phyloP scores from a whole-genome alignment of 2,797 vertebrate species.

The Glossophaga mutica region DNA sequence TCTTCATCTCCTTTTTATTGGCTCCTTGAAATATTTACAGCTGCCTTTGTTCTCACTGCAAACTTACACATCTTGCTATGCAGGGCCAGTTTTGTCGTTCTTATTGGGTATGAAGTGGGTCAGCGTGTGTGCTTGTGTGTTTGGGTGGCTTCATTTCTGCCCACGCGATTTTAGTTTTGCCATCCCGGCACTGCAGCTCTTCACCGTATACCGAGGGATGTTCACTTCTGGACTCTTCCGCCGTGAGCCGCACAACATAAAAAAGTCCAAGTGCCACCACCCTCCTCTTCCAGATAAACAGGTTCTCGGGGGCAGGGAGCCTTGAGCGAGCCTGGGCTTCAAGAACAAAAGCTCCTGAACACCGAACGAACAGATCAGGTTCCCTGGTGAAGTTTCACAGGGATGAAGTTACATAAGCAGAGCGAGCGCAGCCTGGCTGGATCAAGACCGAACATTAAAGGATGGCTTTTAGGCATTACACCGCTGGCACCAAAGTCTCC shows the following conservation, averaged over 20 bases:
- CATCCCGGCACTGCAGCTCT: conserved; percentile 22
- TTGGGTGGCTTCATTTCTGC: conserved; percentile 65
- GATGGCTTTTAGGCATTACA: neutral
- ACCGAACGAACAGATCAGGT: conserved; percentile 52
- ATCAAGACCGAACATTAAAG: neutral
- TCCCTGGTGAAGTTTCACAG: conserved; percentile 43
- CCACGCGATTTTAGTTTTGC: conserved; percentile 38
- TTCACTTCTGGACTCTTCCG: conserved; percentile 52
- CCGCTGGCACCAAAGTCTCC: neutral
- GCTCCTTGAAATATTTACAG: conserved; percentile 86
- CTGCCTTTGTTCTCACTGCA: conserved; percentile 84
- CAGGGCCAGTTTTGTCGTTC: conserved; percentile 41
- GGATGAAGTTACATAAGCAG: neutral
- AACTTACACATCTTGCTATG: conserved; percentile 76
- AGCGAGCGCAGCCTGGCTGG: neutral
- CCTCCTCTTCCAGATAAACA: conserved; percentile 71
- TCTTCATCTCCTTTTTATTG: conserved; percentile 81
- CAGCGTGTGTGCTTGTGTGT: neutral
- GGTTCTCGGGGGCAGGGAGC: conserved; percentile 53
- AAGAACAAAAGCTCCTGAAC: conserved; percentile 55
- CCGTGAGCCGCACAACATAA: conserved; percentile 32
- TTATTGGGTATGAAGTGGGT: neutral
- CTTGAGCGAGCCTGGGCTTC: conserved; percentile 25
- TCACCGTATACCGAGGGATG: conserved; percentile 45
- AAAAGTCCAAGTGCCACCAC: conserved; percentile 57